Conservation (phyloP, 2,888 invertebrate species). For the Drosophila histrio region DNA sequence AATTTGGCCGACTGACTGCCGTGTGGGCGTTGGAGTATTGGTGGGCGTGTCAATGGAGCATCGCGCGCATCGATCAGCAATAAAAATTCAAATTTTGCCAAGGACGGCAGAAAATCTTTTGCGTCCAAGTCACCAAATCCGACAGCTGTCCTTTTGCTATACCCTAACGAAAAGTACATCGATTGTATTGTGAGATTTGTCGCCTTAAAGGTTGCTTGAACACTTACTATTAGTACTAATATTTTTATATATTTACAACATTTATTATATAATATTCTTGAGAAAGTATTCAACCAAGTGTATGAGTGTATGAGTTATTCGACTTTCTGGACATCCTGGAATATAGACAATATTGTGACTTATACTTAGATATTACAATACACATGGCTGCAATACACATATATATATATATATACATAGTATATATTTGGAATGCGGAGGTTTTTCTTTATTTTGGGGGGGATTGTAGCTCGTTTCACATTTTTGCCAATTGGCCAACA, state of each 20-base stretch:
- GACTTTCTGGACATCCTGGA: neutral
- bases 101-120: conserved; percentile 58
- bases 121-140: conserved; percentile 27
- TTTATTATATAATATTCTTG: too few species aligned
- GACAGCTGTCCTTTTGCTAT: conserved; percentile 25
- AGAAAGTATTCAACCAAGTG: neutral
- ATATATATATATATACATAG: conserved; percentile 12
- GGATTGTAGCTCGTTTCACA: conserved; percentile 69
- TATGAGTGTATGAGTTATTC: conserved; percentile 7
- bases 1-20: conserved; percentile 43
- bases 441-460: conserved; percentile 11
- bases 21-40: neutral
- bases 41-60: conserved; percentile 61
- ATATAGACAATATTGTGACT: conserved; percentile 44
- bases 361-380: conserved; percentile 37
- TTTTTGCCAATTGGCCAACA: conserved; percentile 81
- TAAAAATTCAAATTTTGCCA: conserved; percentile 80
- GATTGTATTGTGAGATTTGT: neutral
- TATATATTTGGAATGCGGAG: conserved; percentile 27
- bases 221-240: too few species aligned
- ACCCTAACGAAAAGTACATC: neutral
- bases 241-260: too few species aligned
- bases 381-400: conserved; percentile 46
- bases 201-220: neutral
- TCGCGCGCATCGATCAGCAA: conserved; percentile 77